phyloP scores from a whole-genome alignment of 2,888 invertebrate species.

The Chamaedrilus cognettii region DNA sequence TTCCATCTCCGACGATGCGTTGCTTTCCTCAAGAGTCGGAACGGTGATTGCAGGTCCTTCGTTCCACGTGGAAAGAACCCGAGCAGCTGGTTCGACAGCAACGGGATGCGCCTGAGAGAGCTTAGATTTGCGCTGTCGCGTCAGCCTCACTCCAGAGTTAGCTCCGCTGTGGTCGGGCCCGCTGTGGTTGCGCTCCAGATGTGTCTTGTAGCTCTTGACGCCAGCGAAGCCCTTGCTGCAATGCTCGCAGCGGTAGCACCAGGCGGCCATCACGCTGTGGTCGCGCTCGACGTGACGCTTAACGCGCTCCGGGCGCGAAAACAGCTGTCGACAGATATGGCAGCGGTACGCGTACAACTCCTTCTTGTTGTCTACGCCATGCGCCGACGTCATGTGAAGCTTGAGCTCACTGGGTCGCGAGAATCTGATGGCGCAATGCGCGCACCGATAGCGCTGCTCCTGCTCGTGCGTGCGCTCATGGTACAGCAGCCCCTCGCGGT shows the following conservation, averaged over 20 bases:
- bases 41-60: background rate
- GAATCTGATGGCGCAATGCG: constrained; percentile 25
- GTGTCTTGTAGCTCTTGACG: constrained; percentile 27
- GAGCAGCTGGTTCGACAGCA: background rate
- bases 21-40: background rate
- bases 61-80: too few relatives aligned
- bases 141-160: background rate
- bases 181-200: constrained; percentile 21
- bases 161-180: background rate
- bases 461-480: constrained; percentile 31
- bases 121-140: background rate
- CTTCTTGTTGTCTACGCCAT: constrained; percentile 20
- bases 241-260: constrained; percentile 23
- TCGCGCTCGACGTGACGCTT: constrained; percentile 32
- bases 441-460: constrained; percentile 23
- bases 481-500: constrained; percentile 33
- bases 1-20: background rate
- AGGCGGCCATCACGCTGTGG: constrained; percentile 21
- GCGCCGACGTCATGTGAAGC: constrained; percentile 23
- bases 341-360: constrained; percentile 31
- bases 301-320: constrained; percentile 31
- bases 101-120: constrained; percentile 1
- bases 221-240: constrained; percentile 36
- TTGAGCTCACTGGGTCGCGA: constrained; percentile 20
- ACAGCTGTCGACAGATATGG: constrained; percentile 18